phyloP scores from a whole-genome alignment of 2,888 invertebrate genomes.

The Hemaris fuciformis region DNA sequence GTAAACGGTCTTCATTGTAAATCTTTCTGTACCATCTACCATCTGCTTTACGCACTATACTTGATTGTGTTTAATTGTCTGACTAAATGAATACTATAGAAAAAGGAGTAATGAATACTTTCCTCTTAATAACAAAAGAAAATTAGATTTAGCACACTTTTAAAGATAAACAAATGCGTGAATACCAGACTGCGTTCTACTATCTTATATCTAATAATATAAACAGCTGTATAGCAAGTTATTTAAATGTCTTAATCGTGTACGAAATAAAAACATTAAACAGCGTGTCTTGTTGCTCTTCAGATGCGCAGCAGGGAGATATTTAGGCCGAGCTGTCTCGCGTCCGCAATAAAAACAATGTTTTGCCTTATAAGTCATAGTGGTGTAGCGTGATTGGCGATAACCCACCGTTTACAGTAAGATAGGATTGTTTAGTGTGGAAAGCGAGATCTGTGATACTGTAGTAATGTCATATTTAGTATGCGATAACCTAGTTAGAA shows the following conservation, averaged over 20 bases:
- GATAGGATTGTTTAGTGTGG: neutral
- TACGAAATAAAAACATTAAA: slow-evolving; percentile 25
- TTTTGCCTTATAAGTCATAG: slow-evolving; percentile 41
- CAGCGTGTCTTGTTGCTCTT: neutral
- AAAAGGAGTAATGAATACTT: no score
- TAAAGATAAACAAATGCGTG: no score
- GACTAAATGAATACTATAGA: neutral
- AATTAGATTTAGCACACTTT: neutral
- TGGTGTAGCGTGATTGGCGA: slow-evolving; percentile 24
- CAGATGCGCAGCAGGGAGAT: slow-evolving; percentile 34
- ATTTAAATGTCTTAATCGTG: slow-evolving; percentile 21
- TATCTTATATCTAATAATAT: slow-evolving; percentile 8
- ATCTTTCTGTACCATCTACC: no score
- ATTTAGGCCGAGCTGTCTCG: slow-evolving; percentile 43
- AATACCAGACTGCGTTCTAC: neutral
- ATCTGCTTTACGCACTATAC: no score
- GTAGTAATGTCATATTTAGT: neutral
- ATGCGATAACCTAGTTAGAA: no score
- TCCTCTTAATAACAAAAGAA: neutral
- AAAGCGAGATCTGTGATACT: neutral
- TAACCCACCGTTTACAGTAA: neutral
- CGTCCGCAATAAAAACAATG: slow-evolving; percentile 46
- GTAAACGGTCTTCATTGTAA: no score
- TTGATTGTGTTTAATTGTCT: neutral
- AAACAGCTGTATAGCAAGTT: slow-evolving; percentile 4